Base-by-base conservation (phyloP, 2,888 invertebrate species). In the Dasysyrphus tricinctus region DNA sequence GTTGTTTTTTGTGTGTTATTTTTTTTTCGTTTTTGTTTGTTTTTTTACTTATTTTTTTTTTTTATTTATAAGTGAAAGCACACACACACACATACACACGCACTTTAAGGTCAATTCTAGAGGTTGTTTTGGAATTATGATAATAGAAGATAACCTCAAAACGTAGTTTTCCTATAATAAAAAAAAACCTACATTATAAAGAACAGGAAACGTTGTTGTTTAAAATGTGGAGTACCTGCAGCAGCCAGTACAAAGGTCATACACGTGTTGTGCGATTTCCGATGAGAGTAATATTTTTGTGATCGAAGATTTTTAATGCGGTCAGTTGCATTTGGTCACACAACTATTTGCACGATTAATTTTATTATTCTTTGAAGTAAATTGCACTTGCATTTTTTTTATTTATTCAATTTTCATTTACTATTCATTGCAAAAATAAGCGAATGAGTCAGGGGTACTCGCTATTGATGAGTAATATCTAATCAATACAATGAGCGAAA, bases 21-120 rank as follows among this genome's bases (percentile, higher is more conserved):
- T 76, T n/a, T n/a, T 76, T 51, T n/a, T 51, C 24, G 24, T 2
- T 49, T 34, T 80, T 51, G 24, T 34, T 44, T 56, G 39, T 5
- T 70, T 51, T 47, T 47, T 49, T 44, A 39, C 44, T 49, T 49
- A 44, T 49, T 69, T 70, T 69, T 69, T 61, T 74, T n/a, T n/a
- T n/a, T n/a, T n/a, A n/a, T n/a, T n/a, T n/a, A n/a, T 57, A 57
- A 80, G 85, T 81, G 85, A 85, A 85, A 85, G 85, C 81, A 67
- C 12, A 73, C 32, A 81, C 85, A 70, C 77, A 85, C 70, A 24
- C 77, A 85, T 70, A 24, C 16, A 73, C 37, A 81, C 85, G 74
- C 77, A 85, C 70, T 69, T 78, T 44, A 81, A 85, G 85, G 85
- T 85, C 85, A 47, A 74, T 80, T 80, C 85, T 80, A 85, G 85